Percentiles rank a stretch among this genome's conserved stretches.
These are phyloP conservation scores for Paelopatides confundens DNA, from an alignment of 53 echinoderm and acorn worm genomes.

Conservation along the genomic window DNA sequence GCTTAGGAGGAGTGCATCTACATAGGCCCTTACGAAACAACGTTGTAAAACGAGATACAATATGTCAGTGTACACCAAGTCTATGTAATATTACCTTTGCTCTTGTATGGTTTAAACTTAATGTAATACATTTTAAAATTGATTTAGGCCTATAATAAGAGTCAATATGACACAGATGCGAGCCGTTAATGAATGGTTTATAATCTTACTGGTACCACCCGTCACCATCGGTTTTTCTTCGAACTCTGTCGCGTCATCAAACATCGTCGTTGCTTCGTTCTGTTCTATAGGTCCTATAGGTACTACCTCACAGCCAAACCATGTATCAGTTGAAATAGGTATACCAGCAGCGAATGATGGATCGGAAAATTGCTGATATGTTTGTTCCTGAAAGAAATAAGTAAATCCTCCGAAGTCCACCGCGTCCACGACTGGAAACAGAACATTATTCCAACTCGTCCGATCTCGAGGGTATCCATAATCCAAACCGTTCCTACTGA, in stretches of 20 bases:
- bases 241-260: neutral
- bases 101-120: too few species aligned
- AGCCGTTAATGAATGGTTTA: neutral
- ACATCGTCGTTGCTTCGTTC: neutral
- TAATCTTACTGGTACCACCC: neutral
- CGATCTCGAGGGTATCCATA: conserved; percentile 49
- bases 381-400: neutral
- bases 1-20: too few species aligned
- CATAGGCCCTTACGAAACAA: too few species aligned
- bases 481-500: neutral
- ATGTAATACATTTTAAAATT: too few species aligned
- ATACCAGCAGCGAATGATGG: neutral
- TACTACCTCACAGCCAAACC: neutral
- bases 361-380: neutral
- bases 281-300: neutral
- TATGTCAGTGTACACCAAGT: too few species aligned
- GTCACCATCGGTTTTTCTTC: neutral
- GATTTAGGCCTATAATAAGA: too few species aligned
- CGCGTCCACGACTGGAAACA: neutral
- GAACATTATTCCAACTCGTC: conserved; percentile 38
- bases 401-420: neutral
- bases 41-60: too few species aligned
- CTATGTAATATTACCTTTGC: too few species aligned
- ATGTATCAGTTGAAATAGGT: neutral
- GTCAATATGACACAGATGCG: neutral